Percentiles rank a stretch among this genome's conserved stretches.
These are phyloP conservation scores for Limnodromus scolopaceus DNA, from an alignment of 2,797 vertebrate genomes.

Conservation along the genomic window DNA sequence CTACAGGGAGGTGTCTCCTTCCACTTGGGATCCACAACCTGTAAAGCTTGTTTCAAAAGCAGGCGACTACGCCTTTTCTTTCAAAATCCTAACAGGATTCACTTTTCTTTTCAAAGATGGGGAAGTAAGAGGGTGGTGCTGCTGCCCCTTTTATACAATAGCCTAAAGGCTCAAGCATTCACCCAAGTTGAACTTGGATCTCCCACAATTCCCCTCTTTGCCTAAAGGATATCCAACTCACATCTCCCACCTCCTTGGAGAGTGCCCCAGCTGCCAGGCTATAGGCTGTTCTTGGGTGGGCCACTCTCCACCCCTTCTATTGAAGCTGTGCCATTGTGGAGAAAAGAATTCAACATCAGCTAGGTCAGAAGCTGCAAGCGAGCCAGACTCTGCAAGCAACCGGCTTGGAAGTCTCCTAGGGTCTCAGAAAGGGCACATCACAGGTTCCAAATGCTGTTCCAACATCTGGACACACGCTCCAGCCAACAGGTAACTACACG, in stretches of 20 bases:
- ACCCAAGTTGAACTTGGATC: conserved; percentile 65
- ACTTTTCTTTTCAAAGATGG: conserved; percentile 69
- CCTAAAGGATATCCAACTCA: conserved; percentile 67
- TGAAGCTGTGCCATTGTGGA: conserved; percentile 65
- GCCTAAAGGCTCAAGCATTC: conserved; percentile 63
- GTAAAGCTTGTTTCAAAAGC: conserved; percentile 67
- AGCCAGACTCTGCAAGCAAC: conserved; percentile 40
- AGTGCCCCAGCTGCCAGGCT: conserved; percentile 55
- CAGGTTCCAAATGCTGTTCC: not conserved
- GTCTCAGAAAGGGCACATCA: not conserved
- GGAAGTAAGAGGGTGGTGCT: conserved; percentile 72
- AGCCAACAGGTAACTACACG: not conserved
- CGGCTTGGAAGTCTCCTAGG: not conserved
- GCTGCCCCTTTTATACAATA: conserved; percentile 72
- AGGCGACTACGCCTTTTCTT: conserved; percentile 69
- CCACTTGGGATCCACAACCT: conserved; percentile 60
- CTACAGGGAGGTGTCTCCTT: conserved; percentile 43
- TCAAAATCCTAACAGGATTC: conserved; percentile 69
- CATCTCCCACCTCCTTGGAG: conserved; percentile 66
- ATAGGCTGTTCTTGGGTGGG: conserved; percentile 69
- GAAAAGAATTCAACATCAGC: conserved; percentile 55
- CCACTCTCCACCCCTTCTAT: conserved; percentile 67
- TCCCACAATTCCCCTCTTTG: conserved; percentile 67
- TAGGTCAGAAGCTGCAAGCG: conserved; percentile 15
- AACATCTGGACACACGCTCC: not conserved